phyloP scores from a whole-genome alignment of 1,140 invertebrate species.

The Vollenhovia emeryi region DNA sequence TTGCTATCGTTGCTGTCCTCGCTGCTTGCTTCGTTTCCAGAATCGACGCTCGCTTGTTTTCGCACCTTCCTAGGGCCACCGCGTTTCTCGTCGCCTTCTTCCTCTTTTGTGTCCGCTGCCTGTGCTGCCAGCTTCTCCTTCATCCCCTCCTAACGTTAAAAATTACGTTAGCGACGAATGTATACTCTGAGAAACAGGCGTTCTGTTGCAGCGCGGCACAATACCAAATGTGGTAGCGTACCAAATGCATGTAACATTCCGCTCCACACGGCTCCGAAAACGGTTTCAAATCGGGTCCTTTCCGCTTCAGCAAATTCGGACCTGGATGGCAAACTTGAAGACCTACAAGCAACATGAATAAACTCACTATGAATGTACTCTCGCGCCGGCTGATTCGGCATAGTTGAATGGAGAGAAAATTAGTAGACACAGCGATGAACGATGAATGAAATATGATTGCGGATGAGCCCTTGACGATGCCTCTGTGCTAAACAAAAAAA shows the following conservation, averaged over 20 bases:
- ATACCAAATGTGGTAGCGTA: constrained; percentile 65
- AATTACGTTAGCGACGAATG: not conserved
- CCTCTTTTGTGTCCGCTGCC: constrained; percentile 86
- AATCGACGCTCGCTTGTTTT: constrained; percentile 92
- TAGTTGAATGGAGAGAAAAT: constrained; percentile 56
- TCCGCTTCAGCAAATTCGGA: constrained; percentile 94
- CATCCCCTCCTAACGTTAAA: constrained; percentile 89
- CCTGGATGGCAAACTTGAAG: constrained; percentile 96
- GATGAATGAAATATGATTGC: constrained; percentile 76
- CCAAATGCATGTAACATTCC: constrained; percentile 96
- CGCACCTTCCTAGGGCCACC: constrained; percentile 87
- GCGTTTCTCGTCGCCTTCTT: constrained; percentile 86
- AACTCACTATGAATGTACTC: constrained; percentile 19
- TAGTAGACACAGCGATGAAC: constrained; percentile 67
- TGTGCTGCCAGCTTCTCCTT: constrained; percentile 92
- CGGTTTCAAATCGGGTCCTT: constrained; percentile 95
- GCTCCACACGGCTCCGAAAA: constrained; percentile 94
- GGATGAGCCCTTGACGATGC: constrained; percentile 75
- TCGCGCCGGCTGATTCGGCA: constrained; percentile 26
- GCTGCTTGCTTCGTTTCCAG: constrained; percentile 96
- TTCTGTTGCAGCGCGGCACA: not conserved
- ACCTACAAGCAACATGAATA: constrained; percentile 79
- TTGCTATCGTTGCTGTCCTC: constrained; percentile 97
- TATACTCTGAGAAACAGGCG: not conserved
- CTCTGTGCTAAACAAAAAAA: constrained; percentile 78